Conservation (phyloP, 2,888 invertebrate species). For the Pristionchus arcanus region DNA sequence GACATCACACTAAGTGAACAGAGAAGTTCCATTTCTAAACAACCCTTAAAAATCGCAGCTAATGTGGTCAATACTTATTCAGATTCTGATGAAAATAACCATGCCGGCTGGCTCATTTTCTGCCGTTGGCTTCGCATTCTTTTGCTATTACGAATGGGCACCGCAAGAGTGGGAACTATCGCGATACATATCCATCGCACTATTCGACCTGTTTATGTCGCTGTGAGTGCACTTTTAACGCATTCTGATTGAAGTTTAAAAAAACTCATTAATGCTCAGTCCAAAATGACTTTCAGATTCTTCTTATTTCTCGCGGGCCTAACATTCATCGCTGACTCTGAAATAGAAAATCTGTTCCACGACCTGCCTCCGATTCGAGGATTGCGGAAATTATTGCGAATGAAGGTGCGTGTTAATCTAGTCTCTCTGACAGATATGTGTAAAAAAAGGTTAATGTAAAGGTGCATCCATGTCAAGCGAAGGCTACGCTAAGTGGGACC, state of each 20-base stretch:
- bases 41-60: not conserved
- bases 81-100: not conserved
- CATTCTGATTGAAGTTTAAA: not conserved
- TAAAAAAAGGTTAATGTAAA: too few relatives aligned
- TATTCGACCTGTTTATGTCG: not conserved
- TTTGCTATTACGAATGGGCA: slow-evolving; percentile 27
- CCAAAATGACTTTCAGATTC: not conserved
- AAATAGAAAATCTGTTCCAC: not conserved
- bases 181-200: slow-evolving; percentile 8
- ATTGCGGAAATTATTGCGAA: not conserved
- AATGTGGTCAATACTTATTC: too few relatives aligned
- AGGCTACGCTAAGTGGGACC: too few relatives aligned
- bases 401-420: not conserved
- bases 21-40: not conserved
- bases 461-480: too few relatives aligned
- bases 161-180: not conserved
- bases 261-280: not conserved
- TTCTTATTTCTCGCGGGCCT: not conserved
- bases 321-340: not conserved
- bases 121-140: not conserved
- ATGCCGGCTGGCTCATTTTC: not conserved
- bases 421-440: not conserved
- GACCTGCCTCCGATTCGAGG: not conserved
- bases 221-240: not conserved
- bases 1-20: too few relatives aligned